Evolutionary conservation across 2,113 vertebrate species (phyloP).

Genomic region (Antechinus stuartii): DNA sequence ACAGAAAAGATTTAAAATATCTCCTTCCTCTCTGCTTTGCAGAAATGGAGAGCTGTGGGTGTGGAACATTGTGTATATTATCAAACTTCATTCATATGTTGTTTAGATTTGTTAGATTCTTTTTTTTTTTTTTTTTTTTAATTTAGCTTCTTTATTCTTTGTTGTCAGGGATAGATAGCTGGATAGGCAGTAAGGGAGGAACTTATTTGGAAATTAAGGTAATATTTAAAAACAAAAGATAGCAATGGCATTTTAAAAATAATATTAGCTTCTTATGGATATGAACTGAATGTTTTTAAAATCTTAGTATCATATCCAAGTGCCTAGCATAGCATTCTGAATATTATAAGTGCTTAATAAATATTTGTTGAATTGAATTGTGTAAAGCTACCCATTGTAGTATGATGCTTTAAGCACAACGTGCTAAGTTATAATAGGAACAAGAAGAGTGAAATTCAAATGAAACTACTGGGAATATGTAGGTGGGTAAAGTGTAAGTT

Average conservation of each 20-base stretch:
- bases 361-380: not conserved
- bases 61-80: not conserved
- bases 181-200: not conserved
- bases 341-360: not conserved
- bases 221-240: not conserved
- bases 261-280: not conserved
- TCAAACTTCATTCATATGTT: not conserved
- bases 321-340: not conserved
- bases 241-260: not conserved
- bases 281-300: not conserved
- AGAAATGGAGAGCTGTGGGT: not conserved
- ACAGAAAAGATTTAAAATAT: not conserved
- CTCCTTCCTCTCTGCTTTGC: not conserved
- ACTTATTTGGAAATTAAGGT: not conserved
- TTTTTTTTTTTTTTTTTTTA: rapidly evolving
- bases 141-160: not conserved
- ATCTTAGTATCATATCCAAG: not conserved
- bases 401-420: not conserved
- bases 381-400: not conserved
- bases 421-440: not conserved
- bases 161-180: not conserved
- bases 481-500: slow-evolving; percentile 20
- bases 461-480: not conserved
- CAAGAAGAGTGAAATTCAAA: slow-evolving; percentile 6
- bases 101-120: not conserved